These are phyloP conservation scores for Cirrhinus molitorella DNA, from an alignment of 2,797 vertebrate genomes.

Conservation along the genomic window DNA sequence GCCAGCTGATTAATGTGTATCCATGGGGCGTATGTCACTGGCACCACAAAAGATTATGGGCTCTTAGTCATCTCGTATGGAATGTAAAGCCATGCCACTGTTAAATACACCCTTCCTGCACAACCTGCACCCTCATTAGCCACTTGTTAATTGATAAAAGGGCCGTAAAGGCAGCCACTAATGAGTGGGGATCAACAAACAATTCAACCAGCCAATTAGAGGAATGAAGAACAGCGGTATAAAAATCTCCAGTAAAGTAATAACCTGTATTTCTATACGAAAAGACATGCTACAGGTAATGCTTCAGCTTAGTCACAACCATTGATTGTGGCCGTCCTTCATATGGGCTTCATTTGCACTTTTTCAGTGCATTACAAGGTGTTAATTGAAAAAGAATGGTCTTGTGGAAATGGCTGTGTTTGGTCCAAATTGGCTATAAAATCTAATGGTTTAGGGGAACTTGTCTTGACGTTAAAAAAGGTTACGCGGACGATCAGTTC, in stretches of 20 bases:
- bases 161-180: slow-evolving; percentile 57
- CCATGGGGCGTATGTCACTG: slow-evolving; percentile 55
- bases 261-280: slow-evolving; percentile 13
- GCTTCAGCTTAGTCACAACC: slow-evolving; percentile 23
- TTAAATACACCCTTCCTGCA: slow-evolving; percentile 53
- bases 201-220: slow-evolving; percentile 55
- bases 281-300: slow-evolving; percentile 33
- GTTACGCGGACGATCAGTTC: neutral
- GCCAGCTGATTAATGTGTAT: slow-evolving; percentile 58
- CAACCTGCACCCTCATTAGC: slow-evolving; percentile 60
- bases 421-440: slow-evolving; percentile 55
- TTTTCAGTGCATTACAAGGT: slow-evolving; percentile 48
- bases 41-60: slow-evolving; percentile 55
- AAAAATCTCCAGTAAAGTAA: slow-evolving; percentile 37
- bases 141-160: slow-evolving; percentile 61
- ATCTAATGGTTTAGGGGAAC: slow-evolving; percentile 25
- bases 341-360: slow-evolving; percentile 56
- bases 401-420: slow-evolving; percentile 50
- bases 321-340: slow-evolving; percentile 24
- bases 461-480: slow-evolving; percentile 11
- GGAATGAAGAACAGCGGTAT: slow-evolving; percentile 48
- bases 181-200: slow-evolving; percentile 57
- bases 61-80: slow-evolving; percentile 54
- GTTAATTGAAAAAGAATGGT: slow-evolving; percentile 63
- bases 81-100: slow-evolving; percentile 41